Evolutionary conservation across 1,140 invertebrate genomes (phyloP), one percentile per base, ranked within the genome.

Genomic region (Drosophila parvula): DNA sequence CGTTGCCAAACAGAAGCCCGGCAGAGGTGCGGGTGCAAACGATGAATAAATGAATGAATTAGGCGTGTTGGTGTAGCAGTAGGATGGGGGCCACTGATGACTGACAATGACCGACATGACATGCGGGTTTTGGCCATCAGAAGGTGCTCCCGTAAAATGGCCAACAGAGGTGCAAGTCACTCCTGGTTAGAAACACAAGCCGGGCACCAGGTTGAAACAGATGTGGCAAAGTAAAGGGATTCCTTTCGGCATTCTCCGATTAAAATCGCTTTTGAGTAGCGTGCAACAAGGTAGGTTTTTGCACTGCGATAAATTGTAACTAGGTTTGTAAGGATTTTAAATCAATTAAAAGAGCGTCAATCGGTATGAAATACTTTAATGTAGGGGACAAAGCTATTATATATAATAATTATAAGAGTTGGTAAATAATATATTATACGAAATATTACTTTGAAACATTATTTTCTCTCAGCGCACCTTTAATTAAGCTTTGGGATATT

Each of bases 1-100:
- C 61, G 65, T 59, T 61, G 47, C 56, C 56, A 43, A 41, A 44
- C 38, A 34, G 38, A 56, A 41, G 30, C 16, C 11, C 6, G 11
- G 30, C 47, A 67, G 41, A 79, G 60, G 59, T 75, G 60, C 60
- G 78, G 73, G 70, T 57, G 34, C 36, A 10, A 53, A 51, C 30
- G 63, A 44, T 76, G 61, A 67, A 71, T 83, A 83, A 79, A 83
- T 79, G 76, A 75, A 48, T 68, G 53, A 63, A 50, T 65, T 70
- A 67, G 53, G 47, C 50, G 36, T 77, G 53, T 58, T 9, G 36
- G 8, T 38, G 16, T 27, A 27, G 47, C 10, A 16, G 36, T 6
- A 41, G 44, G 59, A 16, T 65, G 76, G 44, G 62, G 48, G 12
- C 60, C 43, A 43, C 61, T 62, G 79, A 59, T 79, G 77, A 79